Evolutionary conservation across 1,140 invertebrate genomes (phyloP).

Genomic region (Lasaia peninsularis): DNA sequence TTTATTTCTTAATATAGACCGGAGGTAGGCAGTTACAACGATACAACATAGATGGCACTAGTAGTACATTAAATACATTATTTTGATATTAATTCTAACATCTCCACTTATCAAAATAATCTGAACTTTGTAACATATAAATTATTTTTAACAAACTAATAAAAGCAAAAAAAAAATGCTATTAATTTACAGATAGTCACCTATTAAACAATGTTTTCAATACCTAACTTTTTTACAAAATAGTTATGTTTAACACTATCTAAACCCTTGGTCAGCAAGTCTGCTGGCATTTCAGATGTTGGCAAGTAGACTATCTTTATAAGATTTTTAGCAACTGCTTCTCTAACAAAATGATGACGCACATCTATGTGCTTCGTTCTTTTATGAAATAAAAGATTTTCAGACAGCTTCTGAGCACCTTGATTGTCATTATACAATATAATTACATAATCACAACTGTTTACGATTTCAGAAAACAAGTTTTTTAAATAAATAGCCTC

Average conservation of each 20-base stretch:
- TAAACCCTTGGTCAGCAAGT: conserved; percentile 16
- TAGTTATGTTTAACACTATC: conserved; percentile 14
- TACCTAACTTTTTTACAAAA: conserved; percentile 19
- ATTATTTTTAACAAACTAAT: too few species aligned
- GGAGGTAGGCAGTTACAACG: too few species aligned
- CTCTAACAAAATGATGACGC: conserved; percentile 17
- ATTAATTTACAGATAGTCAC: too few species aligned
- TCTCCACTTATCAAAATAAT: too few species aligned
- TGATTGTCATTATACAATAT: conserved; percentile 26
- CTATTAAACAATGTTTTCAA: neutral
- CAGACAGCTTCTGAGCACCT: conserved; percentile 21
- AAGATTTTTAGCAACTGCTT: conserved; percentile 18
- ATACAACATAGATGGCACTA: too few species aligned
- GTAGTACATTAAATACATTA: too few species aligned
- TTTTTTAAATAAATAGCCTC: conserved; percentile 20
- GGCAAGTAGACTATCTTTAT: conserved; percentile 18
- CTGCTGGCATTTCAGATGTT: conserved; percentile 21
- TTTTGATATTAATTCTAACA: too few species aligned
- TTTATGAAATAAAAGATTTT: conserved; percentile 20
- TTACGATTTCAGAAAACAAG: conserved; percentile 8
- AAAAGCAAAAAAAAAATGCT: too few species aligned
- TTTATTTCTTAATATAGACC: too few species aligned
- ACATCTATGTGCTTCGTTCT: conserved; percentile 21
- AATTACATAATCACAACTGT: neutral
- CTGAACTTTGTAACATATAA: too few species aligned